A percentile compares a stretch with the other conserved stretches of the same genome.
Conservation (phyloP, 2,797 vertebrate genomes). For the Adrianichthys oophorus region DNA sequence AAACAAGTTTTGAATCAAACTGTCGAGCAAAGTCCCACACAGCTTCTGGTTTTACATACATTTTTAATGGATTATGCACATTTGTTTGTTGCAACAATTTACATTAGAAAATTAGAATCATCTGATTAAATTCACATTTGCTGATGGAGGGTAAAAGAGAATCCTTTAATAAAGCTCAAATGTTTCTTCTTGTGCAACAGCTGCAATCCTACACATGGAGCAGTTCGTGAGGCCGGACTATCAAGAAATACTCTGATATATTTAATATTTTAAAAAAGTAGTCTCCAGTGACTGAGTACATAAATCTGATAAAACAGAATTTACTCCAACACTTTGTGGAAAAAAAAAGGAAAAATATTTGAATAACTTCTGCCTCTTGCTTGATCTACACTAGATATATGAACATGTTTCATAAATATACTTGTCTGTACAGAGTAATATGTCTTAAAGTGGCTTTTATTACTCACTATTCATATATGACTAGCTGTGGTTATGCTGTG, state of each 20-base stretch:
- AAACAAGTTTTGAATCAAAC: neutral
- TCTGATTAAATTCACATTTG: conserved; percentile 75
- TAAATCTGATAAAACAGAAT: neutral
- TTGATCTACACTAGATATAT: conserved; percentile 40
- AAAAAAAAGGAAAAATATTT: conserved; percentile 10
- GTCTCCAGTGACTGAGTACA: conserved; percentile 36
- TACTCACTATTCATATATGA: conserved; percentile 19
- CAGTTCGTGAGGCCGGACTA: neutral
- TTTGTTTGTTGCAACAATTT: conserved; percentile 68
- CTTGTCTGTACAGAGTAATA: conserved; percentile 53
- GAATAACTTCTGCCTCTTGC: conserved; percentile 16
- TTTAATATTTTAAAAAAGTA: conserved; percentile 17
- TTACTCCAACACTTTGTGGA: conserved; percentile 9
- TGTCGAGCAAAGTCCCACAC: conserved; percentile 4
- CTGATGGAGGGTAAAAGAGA: conserved; percentile 20
- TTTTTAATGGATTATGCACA: conserved; percentile 74
- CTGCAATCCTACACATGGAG: conserved; percentile 2
- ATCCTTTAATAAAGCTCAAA: conserved; percentile 1
- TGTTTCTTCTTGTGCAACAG: conserved; percentile 5
- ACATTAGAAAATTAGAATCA: conserved; percentile 77
- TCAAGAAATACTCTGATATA: conserved; percentile 9
- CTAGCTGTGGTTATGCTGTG: conserved; percentile 29
- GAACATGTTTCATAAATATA: conserved; percentile 66
- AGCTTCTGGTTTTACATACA: conserved; percentile 13
- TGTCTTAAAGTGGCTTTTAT: conserved; percentile 55